Conservation (phyloP, 2,797 vertebrate genomes). For the Ctenopoma kingsleyae region DNA sequence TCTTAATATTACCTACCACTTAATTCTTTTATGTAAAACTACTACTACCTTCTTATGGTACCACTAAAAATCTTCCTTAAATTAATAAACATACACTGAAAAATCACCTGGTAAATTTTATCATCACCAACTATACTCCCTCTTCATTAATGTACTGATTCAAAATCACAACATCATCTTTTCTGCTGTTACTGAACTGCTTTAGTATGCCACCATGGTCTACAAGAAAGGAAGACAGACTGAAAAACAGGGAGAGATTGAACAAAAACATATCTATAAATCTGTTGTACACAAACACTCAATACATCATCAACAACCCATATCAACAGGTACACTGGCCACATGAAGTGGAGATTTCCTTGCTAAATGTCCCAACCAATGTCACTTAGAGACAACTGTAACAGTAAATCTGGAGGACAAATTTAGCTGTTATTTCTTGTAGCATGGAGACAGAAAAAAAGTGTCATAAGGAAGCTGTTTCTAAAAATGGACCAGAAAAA, state of each 20-base stretch:
- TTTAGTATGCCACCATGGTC: background rate
- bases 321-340: background rate
- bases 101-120: background rate
- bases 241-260: background rate
- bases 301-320: constrained; percentile 51
- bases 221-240: background rate
- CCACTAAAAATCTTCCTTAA: background rate
- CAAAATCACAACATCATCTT: background rate
- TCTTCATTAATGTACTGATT: background rate
- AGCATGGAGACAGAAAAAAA: constrained; percentile 36
- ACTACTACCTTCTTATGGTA: background rate
- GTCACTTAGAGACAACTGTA: background rate
- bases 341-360: background rate
- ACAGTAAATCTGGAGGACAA: constrained; percentile 18
- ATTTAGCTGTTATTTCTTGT: constrained; percentile 20
- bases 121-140: background rate
- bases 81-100: background rate
- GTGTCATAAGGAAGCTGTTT: constrained; percentile 33
- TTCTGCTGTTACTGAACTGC: constrained; percentile 1
- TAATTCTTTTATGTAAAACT: background rate
- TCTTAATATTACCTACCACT: background rate
- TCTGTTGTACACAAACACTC: constrained; percentile 5
- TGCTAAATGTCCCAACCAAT: background rate
- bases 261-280: constrained; percentile 2
- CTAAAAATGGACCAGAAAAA: constrained; percentile 58